Evolutionary conservation across 2,888 invertebrate genomes (phyloP).

Genomic region (Listrodromus nycthemerus): DNA sequence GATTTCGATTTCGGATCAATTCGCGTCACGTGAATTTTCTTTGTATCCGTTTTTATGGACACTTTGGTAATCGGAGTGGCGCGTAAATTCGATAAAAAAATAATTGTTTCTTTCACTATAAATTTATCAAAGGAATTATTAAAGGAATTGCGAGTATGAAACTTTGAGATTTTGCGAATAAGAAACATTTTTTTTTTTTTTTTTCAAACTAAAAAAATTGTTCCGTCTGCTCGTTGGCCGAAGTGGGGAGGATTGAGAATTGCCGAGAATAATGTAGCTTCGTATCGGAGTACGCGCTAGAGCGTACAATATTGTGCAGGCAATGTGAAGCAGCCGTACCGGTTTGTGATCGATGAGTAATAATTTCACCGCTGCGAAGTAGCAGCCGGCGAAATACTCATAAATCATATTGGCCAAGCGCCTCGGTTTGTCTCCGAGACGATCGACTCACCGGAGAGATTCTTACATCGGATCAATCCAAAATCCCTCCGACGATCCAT

Average conservation of each 20-base stretch:
- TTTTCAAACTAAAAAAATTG: not conserved
- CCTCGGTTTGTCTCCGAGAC: constrained; percentile 5
- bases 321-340: not conserved
- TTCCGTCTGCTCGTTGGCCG: too few species aligned
- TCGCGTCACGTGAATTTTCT: constrained; percentile 40
- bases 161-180: not conserved
- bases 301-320: not conserved
- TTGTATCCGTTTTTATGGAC: not conserved
- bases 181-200: not conserved
- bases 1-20: constrained; percentile 57
- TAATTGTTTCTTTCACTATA: not conserved
- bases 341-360: constrained; percentile 47
- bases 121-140: not conserved
- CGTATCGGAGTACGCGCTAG: not conserved
- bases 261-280: not conserved
- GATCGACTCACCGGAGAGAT: constrained; percentile 33
- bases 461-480: constrained; percentile 33
- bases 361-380: constrained; percentile 1
- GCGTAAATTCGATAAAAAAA: not conserved
- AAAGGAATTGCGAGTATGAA: not conserved
- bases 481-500: constrained; percentile 15
- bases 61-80: not conserved
- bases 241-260: not conserved
- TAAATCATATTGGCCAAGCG: constrained; percentile 52
- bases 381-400: constrained; percentile 46